Base-by-base conservation (phyloP, 2,113 vertebrate species). In the Poecile atricapillus region DNA sequence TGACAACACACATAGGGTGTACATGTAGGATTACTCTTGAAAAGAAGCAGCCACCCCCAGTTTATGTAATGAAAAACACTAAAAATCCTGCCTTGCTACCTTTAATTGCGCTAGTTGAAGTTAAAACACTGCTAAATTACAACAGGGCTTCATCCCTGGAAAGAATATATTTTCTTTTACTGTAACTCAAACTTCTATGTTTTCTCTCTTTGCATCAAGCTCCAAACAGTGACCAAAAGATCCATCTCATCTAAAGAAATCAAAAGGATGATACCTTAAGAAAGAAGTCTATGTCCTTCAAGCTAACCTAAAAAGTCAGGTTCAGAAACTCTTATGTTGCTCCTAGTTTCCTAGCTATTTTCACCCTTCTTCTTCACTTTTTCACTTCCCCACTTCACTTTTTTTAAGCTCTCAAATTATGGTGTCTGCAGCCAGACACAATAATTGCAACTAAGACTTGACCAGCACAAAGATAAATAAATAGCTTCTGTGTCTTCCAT, bases 331-430 rank as follows among this genome's bases (percentile, higher is more conserved):
- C 83, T 11, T 16, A 35, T 0, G 10, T 13, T 70, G 46, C 12
- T 63, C 20, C 49, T 7, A 64, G 15, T 7, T 85, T 49, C 30
- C 33, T 18, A 73, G 13, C 50, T 52, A 49, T 44, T 83, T 70
- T 52, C n/a, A 67, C n/a, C 30, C 22, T 2, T n/a, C n/a, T n/a
- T n/a, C n/a, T n/a, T n/a, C n/a, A n/a, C n/a, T n/a, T n/a, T n/a
- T n/a, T n/a, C n/a, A n/a, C n/a, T 2, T n/a, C 35, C 20, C 3
- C 4, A 0, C 16, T 39, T 15, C 7, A 9, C 6, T 30, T 11
- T 30, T 74, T 44, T 19, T 22, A 55, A 81, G 25, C 13, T 78
- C 35, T 63, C 15, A 2, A 44, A 50, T 31, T 16, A 37, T 5
- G 14, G 41, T 35, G 39, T 28, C 49, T 68, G 35, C 59, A 92